Base-by-base conservation (phyloP, 2,888 invertebrate species). In the Eupithecia pulchellata region DNA sequence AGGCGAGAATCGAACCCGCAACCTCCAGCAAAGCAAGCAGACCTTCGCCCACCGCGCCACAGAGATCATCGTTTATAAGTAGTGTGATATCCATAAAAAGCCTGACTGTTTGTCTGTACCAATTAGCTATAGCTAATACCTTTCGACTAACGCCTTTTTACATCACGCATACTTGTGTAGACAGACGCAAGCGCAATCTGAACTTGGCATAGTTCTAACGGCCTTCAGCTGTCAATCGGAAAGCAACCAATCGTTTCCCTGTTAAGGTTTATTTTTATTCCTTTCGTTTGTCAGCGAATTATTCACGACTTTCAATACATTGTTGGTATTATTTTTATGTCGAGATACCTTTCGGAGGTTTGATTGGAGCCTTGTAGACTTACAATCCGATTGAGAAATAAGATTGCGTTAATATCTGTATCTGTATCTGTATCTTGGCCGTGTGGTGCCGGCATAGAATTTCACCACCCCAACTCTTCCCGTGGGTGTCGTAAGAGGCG, bases 201-300 rank as follows among this genome's bases (percentile, higher is more conserved):
- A 57, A 57, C 29, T 57, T 57, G 29, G 55, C 17, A 62, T 57
- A 62, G 63, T 63, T 68, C 25, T 32, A 30, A 47, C n/a, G 75
- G 72, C 77, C 77, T 77, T 77, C 73, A 47, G 57, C 73, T 82
- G 77, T 82, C 84, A 75, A 82, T 84, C 84, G 78, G 81, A 83
- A 81, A 83, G 82, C 70, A 64, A 58, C 69, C 78, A 65, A 69
- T 75, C 79, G 79, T 85, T 85, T 85, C 83, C 85, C 84, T 84
- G 73, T 83, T 79, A 74, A 64, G 69, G 64, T 85, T 84, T 83
- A 83, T 83, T 82, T 82, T 79, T 81, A 79, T 81, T 60, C 5
- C 1, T 83, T 84, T 81, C 80, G 79, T 79, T 84, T 82, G 82
- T 82, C 75, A 73, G 73, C 71, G 69, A 75, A 73, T 76, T 58